phyloP scores from a whole-genome alignment of 2,113 vertebrate species.

The Trochalopteron elliotii region DNA sequence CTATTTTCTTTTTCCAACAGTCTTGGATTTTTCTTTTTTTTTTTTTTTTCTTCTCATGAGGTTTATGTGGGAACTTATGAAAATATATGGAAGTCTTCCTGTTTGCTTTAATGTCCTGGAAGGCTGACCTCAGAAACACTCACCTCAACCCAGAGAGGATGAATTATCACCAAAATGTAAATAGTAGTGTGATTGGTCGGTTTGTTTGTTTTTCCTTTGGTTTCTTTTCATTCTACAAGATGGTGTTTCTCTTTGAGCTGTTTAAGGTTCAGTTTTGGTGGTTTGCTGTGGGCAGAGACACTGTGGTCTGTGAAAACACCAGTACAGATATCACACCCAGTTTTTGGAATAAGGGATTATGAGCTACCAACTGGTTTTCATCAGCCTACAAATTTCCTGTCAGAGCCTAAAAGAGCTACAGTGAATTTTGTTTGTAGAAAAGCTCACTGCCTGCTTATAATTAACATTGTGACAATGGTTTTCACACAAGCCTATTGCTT shows the following conservation, averaged over 20 bases:
- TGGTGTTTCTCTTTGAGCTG: neutral
- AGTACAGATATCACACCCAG: neutral
- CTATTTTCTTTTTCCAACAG: neutral
- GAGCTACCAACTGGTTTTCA: slow-evolving; percentile 9
- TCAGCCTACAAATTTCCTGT: slow-evolving; percentile 7
- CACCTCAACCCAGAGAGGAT: neutral
- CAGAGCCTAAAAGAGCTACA: neutral
- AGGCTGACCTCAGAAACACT: neutral
- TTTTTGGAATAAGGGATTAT: neutral
- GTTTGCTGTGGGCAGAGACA: neutral
- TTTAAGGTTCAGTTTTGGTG: neutral
- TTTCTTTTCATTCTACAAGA: neutral
- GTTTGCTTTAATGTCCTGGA: neutral
- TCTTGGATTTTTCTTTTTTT: neutral
- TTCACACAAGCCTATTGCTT: neutral
- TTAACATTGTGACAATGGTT: neutral
- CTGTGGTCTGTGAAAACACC: neutral
- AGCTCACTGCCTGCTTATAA: neutral
- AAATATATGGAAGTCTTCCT: neutral
- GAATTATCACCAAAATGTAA: neutral
- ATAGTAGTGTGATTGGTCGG: fast-evolving
- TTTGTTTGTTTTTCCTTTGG: neutral
- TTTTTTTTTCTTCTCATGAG: no score
- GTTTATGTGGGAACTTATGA: neutral
- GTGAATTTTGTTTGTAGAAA: slow-evolving; percentile 13